Evolutionary conservation across 2,888 invertebrate species (phyloP).

Genomic region (Limenitis camilla): DNA sequence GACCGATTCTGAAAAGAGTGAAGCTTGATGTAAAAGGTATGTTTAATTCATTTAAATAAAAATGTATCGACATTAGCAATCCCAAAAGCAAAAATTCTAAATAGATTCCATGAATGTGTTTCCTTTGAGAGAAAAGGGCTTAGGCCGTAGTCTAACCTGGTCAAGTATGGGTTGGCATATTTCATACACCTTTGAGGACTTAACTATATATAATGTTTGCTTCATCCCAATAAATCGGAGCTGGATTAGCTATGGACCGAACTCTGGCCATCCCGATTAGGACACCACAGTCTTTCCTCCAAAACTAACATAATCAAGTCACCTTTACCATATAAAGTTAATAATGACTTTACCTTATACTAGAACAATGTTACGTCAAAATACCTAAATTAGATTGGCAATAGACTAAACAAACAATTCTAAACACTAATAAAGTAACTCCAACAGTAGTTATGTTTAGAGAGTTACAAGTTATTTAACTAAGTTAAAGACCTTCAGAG

Average conservation of each 20-base stretch:
- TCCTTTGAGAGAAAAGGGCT: too few species aligned
- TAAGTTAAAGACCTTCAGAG: too few species aligned
- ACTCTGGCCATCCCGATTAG: too few species aligned
- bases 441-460: background rate
- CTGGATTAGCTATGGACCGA: too few species aligned
- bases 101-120: background rate
- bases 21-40: constrained; percentile 84
- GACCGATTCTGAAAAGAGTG: constrained; percentile 75
- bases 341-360: background rate
- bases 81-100: background rate
- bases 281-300: too few species aligned
- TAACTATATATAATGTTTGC: too few species aligned
- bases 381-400: background rate
- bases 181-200: too few species aligned
- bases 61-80: background rate
- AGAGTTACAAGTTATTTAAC: too few species aligned
- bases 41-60: background rate
- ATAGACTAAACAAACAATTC: background rate
- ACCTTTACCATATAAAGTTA: background rate
- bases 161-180: too few species aligned
- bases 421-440: background rate
- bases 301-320: too few species aligned
- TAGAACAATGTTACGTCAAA: background rate
- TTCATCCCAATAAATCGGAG: background rate
- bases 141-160: too few species aligned